These are phyloP conservation scores for Trichonephila clavipes DNA, from an alignment of 1,140 invertebrate species.

Conservation along the genomic window DNA sequence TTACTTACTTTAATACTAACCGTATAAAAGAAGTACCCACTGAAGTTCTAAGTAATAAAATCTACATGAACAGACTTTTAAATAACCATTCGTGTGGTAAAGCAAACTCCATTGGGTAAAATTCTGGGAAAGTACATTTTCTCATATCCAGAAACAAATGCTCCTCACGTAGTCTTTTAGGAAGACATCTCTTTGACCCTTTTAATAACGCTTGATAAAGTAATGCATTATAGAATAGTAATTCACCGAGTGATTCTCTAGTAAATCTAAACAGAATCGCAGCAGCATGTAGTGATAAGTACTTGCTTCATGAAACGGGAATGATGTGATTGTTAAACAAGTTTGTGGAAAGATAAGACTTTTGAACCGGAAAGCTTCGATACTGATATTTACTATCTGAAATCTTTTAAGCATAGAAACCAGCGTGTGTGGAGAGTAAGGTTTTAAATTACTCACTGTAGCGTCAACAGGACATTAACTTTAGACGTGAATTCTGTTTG, in stretches of 20 bases:
- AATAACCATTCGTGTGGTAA: not conserved
- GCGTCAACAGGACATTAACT: too few species aligned
- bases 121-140: not conserved
- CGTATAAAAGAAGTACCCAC: not conserved
- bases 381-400: too few species aligned
- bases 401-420: too few species aligned
- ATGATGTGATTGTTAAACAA: not conserved
- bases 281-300: not conserved
- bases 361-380: not conserved
- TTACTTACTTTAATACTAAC: too few species aligned
- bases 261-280: not conserved
- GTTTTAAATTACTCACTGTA: too few species aligned
- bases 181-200: not conserved
- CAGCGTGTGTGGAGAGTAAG: too few species aligned
- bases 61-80: not conserved
- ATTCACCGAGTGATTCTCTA: not conserved
- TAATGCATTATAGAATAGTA: conserved; percentile 2
- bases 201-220: not conserved
- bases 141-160: not conserved
- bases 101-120: not conserved
- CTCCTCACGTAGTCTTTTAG: not conserved
- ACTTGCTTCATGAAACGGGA: not conserved
- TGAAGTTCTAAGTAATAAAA: not conserved
- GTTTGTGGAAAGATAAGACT: not conserved
- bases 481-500: too few species aligned